Percentiles rank a stretch among this genome's conserved stretches.
Evolutionary conservation across 2,888 invertebrate genomes (phyloP).

Genomic region (Ennomos erosarius): DNA sequence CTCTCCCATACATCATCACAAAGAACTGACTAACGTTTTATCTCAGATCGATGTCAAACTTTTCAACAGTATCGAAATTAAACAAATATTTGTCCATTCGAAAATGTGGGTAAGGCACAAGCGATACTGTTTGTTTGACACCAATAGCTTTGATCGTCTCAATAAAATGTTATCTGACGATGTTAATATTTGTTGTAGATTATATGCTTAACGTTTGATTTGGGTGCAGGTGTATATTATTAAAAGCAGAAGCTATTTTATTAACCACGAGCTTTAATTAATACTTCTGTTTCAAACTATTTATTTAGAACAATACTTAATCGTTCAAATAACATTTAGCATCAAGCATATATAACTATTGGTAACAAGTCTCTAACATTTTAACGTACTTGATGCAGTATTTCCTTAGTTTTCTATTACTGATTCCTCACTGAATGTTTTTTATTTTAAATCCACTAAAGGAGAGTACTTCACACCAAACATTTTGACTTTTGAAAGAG

Average conservation of each 20-base stretch:
- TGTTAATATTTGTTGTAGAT: constrained; percentile 43
- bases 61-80: constrained; percentile 43
- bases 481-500: constrained; percentile 1
- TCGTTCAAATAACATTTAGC: no score
- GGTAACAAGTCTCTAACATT: no score
- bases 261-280: no score
- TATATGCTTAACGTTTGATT: constrained; percentile 12
- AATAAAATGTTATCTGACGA: constrained; percentile 44
- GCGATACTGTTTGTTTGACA: constrained; percentile 42
- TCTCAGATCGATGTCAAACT: constrained; percentile 43
- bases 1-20: constrained; percentile 44
- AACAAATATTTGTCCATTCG: constrained; percentile 53
- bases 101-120: constrained; percentile 46
- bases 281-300: no score
- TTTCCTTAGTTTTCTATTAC: no score
- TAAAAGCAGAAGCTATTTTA: background rate
- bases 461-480: background rate
- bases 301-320: background rate
- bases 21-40: constrained; percentile 47
- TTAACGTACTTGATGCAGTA: no score
- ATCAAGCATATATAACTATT: no score
- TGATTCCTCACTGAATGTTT: no score
- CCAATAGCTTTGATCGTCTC: constrained; percentile 45
- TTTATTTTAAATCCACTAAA: background rate
- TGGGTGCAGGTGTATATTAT: constrained; percentile 18